Conservation (phyloP, 2,888 invertebrate species). For the Chloroclysta siterata region DNA sequence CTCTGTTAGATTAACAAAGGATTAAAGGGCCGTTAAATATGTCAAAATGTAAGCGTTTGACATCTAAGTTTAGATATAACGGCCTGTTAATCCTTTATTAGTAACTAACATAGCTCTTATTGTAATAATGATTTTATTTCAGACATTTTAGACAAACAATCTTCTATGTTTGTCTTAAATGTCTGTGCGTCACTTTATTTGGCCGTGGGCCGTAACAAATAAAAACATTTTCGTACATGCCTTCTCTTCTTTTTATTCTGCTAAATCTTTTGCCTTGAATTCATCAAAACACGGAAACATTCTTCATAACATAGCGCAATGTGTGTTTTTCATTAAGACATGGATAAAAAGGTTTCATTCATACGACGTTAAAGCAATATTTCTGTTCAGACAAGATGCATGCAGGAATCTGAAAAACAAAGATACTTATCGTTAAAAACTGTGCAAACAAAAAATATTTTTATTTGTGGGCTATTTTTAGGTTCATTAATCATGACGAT, state of each 20-base stretch:
- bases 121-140: too few species aligned
- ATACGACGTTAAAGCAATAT: neutral
- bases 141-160: too few species aligned
- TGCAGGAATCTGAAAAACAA: conserved; percentile 15
- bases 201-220: neutral
- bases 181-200: neutral
- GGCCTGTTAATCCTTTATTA: too few species aligned
- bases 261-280: neutral
- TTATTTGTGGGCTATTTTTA: neutral
- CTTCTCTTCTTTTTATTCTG: neutral
- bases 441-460: neutral
- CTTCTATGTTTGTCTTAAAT: neutral
- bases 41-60: too few species aligned
- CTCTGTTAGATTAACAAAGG: too few species aligned
- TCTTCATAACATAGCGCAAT: neutral
- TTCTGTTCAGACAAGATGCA: neutral
- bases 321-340: neutral
- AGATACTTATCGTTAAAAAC: neutral
- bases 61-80: too few species aligned
- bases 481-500: neutral
- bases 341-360: neutral
- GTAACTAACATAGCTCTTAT: too few species aligned
- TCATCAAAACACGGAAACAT: neutral
- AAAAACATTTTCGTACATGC: neutral
- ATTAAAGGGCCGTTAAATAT: too few species aligned